Evolutionary conservation across 2,888 invertebrate genomes (phyloP).

Genomic region (Apocheima hispidaria): DNA sequence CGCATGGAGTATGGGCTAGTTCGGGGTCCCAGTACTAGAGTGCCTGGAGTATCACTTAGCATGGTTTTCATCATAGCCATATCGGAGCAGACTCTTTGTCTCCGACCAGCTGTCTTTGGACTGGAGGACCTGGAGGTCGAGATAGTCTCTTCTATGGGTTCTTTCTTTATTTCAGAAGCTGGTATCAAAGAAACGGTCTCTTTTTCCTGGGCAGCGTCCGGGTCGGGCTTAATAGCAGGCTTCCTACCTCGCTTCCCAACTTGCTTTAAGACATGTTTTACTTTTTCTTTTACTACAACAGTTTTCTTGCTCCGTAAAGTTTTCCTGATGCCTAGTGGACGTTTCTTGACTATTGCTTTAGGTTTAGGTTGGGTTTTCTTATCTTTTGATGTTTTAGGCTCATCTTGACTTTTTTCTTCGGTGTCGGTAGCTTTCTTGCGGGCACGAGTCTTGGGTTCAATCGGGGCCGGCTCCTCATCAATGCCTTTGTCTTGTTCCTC

Average conservation of each 20-base stretch:
- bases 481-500: conserved; percentile 78
- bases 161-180: conserved; percentile 78
- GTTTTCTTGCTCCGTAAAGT: conserved; percentile 77
- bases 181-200: conserved; percentile 74
- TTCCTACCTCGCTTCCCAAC: conserved; percentile 70
- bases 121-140: conserved; percentile 80
- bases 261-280: conserved; percentile 72
- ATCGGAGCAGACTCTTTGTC: conserved; percentile 78
- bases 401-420: conserved; percentile 74
- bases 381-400: conserved; percentile 80
- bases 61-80: conserved; percentile 81
- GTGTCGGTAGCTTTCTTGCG: conserved; percentile 79
- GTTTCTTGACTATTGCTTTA: conserved; percentile 75
- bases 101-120: conserved; percentile 76
- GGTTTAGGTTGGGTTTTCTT: conserved; percentile 73
- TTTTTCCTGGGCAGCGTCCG: conserved; percentile 71
- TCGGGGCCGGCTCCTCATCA: conserved; percentile 71
- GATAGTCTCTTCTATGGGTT: conserved; percentile 73
- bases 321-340: conserved; percentile 79
- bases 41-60: conserved; percentile 72
- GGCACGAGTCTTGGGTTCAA: conserved; percentile 81
- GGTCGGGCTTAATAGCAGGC: conserved; percentile 65
- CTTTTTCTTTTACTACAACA: conserved; percentile 67
- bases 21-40: conserved; percentile 72
- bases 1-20: conserved; percentile 87